Percentiles rank a stretch among this genome's conserved stretches.
These are phyloP conservation scores for Mizuhopecten yessoensis DNA, from an alignment of 1,140 invertebrate genomes.

Conservation along the genomic window DNA sequence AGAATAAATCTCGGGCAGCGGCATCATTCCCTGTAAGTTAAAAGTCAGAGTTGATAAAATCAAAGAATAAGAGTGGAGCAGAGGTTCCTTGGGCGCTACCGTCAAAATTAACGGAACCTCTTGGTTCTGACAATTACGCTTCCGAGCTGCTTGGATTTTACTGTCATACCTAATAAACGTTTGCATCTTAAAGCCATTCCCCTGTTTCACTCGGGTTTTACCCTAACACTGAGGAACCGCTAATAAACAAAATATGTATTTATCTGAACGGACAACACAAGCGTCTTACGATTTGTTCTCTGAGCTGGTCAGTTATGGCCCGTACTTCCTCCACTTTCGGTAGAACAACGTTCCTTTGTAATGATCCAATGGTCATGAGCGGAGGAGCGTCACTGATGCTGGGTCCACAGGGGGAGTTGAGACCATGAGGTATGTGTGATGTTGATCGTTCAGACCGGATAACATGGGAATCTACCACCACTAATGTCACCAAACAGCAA, in stretches of 20 bases:
- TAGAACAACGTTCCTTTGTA: neutral
- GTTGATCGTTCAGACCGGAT: neutral
- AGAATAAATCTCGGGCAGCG: neutral
- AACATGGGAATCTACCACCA: neutral
- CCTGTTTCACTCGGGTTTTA: no score
- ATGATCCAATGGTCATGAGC: neutral
- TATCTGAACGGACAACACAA: no score
- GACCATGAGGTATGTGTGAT: neutral
- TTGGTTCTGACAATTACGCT: no score
- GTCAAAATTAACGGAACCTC: no score
- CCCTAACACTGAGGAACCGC: no score
- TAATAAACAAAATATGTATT: no score
- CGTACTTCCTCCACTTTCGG: neutral
- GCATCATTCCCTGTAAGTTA: neutral
- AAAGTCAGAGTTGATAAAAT: no score
- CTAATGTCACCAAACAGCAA: neutral
- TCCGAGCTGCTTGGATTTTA: no score
- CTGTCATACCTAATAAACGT: no score
- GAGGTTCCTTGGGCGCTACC: no score
- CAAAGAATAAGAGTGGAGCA: no score
- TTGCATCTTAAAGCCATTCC: no score
- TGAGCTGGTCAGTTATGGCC: neutral
- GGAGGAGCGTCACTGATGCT: neutral
- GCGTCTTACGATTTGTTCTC: neutral
- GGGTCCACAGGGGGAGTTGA: neutral